A percentile compares a stretch with the other conserved stretches of the same genome.
Evolutionary conservation across 2,888 invertebrate species (phyloP).

Genomic region (Tachina grossa): DNA sequence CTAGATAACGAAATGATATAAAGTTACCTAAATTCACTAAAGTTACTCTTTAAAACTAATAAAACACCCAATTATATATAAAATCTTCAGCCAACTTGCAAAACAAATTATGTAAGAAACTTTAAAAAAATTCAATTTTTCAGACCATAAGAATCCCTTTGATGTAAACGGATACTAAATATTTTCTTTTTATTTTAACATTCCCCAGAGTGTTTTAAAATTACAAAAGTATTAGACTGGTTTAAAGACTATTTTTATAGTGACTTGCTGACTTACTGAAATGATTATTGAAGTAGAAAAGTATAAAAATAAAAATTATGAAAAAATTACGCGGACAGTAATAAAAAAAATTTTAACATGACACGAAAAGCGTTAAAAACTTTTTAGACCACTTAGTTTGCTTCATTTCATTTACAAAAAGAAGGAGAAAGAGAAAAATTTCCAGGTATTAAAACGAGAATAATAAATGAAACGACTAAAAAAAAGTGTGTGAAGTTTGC

Average conservation of each 20-base stretch:
- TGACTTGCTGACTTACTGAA: constrained; percentile 35
- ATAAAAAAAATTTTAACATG: constrained; percentile 13
- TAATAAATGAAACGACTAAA: neutral
- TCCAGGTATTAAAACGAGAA: neutral
- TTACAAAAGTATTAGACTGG: constrained; percentile 9
- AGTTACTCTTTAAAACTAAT: too few species aligned
- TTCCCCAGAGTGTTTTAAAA: neutral
- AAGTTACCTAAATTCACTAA: too few species aligned
- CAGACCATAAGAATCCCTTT: neutral
- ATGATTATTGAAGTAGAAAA: constrained; percentile 13
- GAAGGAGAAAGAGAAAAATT: neutral
- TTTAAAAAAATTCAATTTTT: too few species aligned
- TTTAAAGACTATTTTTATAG: constrained; percentile 5
- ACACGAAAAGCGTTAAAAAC: constrained; percentile 35
- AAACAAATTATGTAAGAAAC: too few species aligned
- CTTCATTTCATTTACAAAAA: neutral
- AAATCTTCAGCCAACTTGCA: too few species aligned
- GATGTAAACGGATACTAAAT: neutral
- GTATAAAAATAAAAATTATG: too few species aligned
- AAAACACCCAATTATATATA: too few species aligned
- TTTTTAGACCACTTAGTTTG: neutral
- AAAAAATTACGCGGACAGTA: neutral
- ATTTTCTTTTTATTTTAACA: neutral
- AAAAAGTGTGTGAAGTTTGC: constrained; percentile 17
- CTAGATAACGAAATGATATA: too few species aligned